phyloP scores from a whole-genome alignment of 2,888 invertebrate genomes.

The Platynereis dumerilii region DNA sequence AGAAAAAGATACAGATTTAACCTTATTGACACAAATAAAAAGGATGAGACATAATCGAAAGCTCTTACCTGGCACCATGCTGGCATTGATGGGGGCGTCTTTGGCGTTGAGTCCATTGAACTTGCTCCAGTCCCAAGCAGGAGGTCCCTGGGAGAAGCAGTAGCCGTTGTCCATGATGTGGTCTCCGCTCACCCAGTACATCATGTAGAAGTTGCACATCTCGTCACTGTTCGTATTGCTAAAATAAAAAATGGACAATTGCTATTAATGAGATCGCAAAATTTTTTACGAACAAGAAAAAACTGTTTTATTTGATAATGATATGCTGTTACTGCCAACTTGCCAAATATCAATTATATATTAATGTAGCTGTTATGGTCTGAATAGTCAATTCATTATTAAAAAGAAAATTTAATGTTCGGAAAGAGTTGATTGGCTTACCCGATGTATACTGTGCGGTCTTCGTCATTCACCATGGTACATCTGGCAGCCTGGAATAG shows the following conservation, averaged over 20 bases:
- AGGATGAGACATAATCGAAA: too few relatives aligned
- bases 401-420: too few relatives aligned
- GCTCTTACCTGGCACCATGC: conserved; percentile 36
- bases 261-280: too few relatives aligned
- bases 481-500: conserved; percentile 81
- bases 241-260: not conserved
- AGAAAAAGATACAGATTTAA: too few relatives aligned
- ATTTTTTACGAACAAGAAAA: too few relatives aligned
- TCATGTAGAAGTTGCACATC: conserved; percentile 63
- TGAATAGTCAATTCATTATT: too few relatives aligned
- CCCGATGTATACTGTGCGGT: conserved; percentile 76
- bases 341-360: too few relatives aligned
- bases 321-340: too few relatives aligned
- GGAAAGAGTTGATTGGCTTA: conserved; percentile 62
- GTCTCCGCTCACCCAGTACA: conserved; percentile 57
- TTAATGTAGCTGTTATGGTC: too few relatives aligned
- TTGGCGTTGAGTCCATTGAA: conserved; percentile 20
- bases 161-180: conserved; percentile 40
- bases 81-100: conserved; percentile 31
- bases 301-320: not conserved
- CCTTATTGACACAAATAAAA: too few relatives aligned
- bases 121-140: conserved; percentile 79
- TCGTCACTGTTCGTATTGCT: conserved; percentile 65
- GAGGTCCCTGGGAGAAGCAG: conserved; percentile 75
- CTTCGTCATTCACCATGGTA: conserved; percentile 82